Conservation (phyloP, 2,797 vertebrate species). For the Heterohyrax brucei region DNA sequence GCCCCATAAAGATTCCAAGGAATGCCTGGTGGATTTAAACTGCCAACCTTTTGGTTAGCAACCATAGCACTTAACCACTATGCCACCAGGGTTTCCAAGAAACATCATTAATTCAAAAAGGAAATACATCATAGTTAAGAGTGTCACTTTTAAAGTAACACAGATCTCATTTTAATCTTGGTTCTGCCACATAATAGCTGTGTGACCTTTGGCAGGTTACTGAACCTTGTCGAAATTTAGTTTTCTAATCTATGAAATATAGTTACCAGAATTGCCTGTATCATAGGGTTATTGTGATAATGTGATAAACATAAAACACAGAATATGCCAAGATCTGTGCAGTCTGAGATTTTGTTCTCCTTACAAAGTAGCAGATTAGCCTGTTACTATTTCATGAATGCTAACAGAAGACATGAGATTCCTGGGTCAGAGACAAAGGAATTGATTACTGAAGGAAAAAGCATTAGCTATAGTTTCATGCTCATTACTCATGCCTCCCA, state of each 20-base stretch:
- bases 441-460: conserved; percentile 12
- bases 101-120: not conserved
- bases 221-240: not conserved
- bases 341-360: conserved; percentile 7
- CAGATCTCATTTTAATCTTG: not conserved
- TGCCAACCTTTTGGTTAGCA: too few species aligned
- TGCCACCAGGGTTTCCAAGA: not conserved
- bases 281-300: not conserved
- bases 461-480: not conserved
- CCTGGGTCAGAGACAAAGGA: not conserved
- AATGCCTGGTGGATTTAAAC: too few species aligned
- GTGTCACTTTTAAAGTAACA: not conserved
- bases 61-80: too few species aligned
- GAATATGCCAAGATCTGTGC: not conserved
- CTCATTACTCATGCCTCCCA: not conserved
- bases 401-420: conserved; percentile 6
- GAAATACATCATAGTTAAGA: not conserved
- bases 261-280: not conserved
- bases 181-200: not conserved
- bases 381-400: not conserved
- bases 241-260: conserved; percentile 4
- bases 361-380: not conserved
- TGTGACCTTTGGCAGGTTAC: not conserved
- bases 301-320: not conserved
- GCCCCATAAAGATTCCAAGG: too few species aligned